Evolutionary conservation across 2,797 vertebrate species (phyloP).

Genomic region (Bradypodion pumilum): DNA sequence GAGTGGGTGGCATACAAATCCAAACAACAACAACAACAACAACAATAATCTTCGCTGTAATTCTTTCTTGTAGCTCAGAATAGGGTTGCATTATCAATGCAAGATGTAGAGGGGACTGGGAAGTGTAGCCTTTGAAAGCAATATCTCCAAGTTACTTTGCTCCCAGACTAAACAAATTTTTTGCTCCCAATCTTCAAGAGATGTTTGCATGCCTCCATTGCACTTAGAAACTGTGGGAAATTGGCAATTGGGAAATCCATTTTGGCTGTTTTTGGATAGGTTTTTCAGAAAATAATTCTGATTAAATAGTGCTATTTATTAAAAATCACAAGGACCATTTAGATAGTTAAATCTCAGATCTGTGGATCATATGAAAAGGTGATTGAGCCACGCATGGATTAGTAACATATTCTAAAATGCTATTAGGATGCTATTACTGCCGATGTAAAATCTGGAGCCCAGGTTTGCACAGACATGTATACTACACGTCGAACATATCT

Average conservation of each 20-base stretch:
- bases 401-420: not conserved
- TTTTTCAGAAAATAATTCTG: not conserved
- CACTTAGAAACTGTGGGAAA: not conserved
- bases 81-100: too few species aligned
- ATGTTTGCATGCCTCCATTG: not conserved
- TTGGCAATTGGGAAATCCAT: not conserved
- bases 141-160: not conserved
- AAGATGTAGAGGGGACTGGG: not conserved
- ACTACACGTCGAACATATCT: not conserved
- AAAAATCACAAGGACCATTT: slow-evolving; percentile 1
- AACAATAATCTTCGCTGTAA: too few species aligned
- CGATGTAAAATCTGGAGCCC: slow-evolving; percentile 1
- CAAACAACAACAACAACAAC: too few species aligned
- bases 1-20: too few species aligned
- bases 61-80: too few species aligned
- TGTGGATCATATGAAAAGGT: not conserved
- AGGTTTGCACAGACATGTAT: not conserved
- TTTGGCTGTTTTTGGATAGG: not conserved
- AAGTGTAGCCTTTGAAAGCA: not conserved
- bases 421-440: not conserved
- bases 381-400: not conserved
- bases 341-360: slow-evolving; percentile 24
- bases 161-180: not conserved
- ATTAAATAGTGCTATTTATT: not conserved
- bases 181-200: not conserved